Conservation (phyloP, 2,113 vertebrate species). For the Brachyhypopomus occidentalis region DNA sequence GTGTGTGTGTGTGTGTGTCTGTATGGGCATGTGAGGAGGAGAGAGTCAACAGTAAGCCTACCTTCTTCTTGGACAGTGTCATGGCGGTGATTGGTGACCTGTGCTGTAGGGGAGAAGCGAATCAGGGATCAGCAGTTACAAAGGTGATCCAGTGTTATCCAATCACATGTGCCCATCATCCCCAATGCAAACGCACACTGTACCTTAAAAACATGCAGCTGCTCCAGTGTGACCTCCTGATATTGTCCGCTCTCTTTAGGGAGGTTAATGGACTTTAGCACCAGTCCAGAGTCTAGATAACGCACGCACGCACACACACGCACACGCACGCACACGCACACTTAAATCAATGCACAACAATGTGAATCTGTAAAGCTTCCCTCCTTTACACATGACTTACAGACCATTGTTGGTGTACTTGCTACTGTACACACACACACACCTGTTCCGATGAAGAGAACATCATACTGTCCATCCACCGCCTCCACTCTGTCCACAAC, state of each 20-base stretch:
- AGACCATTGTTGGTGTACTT: constrained; percentile 3
- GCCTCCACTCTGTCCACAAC: constrained; percentile 80
- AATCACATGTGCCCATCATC: neutral
- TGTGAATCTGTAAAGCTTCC: neutral
- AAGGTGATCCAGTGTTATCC: neutral
- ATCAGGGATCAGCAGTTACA: constrained; percentile 15
- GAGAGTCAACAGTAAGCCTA: constrained; percentile 56
- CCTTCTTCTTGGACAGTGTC: constrained; percentile 81
- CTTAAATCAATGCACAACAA: neutral
- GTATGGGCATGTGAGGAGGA: constrained; percentile 10
- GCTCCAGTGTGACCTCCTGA: constrained; percentile 78
- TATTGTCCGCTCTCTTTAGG: constrained; percentile 65
- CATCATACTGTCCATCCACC: constrained; percentile 78
- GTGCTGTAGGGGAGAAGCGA: constrained; percentile 65
- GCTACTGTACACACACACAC: constrained; percentile 14
- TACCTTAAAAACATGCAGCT: constrained; percentile 81
- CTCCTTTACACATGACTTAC: neutral
- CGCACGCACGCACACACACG: constrained; percentile 15
- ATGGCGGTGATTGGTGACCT: constrained; percentile 78
- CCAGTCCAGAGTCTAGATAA: constrained; percentile 74
- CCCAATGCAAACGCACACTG: neutral
- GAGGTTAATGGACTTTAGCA: constrained; percentile 77
- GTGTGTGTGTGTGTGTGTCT: constrained; percentile 34
- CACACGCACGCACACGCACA: constrained; percentile 22
- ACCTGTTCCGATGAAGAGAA: constrained; percentile 81